Percentiles rank a stretch among this genome's conserved stretches.
Evolutionary conservation across 92 coral and sea anemone species (phyloP).

Genomic region (Parazoanthus swiftii): DNA sequence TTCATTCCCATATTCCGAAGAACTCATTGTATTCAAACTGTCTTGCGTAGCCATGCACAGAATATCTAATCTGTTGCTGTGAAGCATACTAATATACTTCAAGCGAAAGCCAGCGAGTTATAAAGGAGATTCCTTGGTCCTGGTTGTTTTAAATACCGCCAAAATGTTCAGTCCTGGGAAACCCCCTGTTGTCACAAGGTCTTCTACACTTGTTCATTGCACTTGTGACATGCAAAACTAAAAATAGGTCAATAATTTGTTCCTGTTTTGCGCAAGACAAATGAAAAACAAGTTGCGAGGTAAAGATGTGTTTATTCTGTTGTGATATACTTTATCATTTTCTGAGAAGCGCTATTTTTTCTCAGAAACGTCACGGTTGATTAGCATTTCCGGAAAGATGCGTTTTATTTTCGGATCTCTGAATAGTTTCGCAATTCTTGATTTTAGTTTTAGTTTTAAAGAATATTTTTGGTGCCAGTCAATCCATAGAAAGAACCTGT

Average conservation of each 20-base stretch:
- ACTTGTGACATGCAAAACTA: neutral
- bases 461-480: neutral
- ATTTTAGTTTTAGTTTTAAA: neutral
- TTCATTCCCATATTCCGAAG: neutral
- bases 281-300: neutral
- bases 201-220: neutral
- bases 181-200: neutral
- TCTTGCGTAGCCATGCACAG: neutral
- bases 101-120: neutral
- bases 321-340: neutral
- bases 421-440: neutral
- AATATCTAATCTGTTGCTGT: neutral
- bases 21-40: neutral
- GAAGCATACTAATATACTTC: neutral
- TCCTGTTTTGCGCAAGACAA: conserved; percentile 9
- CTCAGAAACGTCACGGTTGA: conserved; percentile 16
- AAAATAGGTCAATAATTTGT: conserved; percentile 1
- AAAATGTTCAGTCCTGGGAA: neutral
- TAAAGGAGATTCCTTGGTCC: conserved; percentile 17
- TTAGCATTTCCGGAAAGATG: conserved; percentile 14
- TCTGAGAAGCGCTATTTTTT: conserved; percentile 6
- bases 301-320: neutral
- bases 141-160: neutral
- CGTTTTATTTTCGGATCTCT: neutral
- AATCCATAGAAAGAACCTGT: neutral